These are phyloP conservation scores for Cacoxenus indagator DNA, from an alignment of 2,888 invertebrate genomes.

Conservation along the genomic window DNA sequence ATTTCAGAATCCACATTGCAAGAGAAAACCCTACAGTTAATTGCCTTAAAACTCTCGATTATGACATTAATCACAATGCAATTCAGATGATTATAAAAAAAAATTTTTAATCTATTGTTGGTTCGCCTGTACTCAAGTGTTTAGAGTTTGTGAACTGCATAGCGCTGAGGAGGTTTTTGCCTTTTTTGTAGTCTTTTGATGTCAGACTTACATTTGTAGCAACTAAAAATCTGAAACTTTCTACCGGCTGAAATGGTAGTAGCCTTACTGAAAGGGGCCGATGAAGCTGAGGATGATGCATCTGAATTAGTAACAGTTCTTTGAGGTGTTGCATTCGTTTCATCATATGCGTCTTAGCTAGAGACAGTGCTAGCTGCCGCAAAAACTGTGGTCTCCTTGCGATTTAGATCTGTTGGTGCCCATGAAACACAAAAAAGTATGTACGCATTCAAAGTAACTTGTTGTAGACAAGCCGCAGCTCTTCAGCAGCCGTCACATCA, in stretches of 20 bases:
- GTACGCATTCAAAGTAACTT: slow-evolving; percentile 12
- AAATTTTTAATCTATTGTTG: too few relatives aligned
- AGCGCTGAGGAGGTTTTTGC: too few relatives aligned
- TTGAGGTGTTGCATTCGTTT: slow-evolving; percentile 6
- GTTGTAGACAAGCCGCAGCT: too few relatives aligned
- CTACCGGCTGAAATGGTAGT: not conserved
- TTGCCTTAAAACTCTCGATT: too few relatives aligned
- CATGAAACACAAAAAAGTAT: slow-evolving; percentile 14
- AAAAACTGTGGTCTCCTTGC: slow-evolving; percentile 21
- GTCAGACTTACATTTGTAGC: not conserved
- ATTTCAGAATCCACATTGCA: too few relatives aligned
- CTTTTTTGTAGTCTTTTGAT: too few relatives aligned
- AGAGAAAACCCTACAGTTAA: too few relatives aligned
- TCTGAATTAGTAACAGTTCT: slow-evolving; percentile 1
- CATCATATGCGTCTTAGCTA: slow-evolving; percentile 2
- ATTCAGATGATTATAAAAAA: too few relatives aligned
- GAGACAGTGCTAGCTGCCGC: slow-evolving; percentile 11
- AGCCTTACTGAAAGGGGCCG: not conserved
- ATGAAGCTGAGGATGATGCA: not conserved
- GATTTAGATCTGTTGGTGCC: slow-evolving; percentile 14
- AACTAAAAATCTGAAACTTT: not conserved
- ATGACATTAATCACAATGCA: too few relatives aligned
- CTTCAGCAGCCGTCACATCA: too few relatives aligned
- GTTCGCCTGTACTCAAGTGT: too few relatives aligned
- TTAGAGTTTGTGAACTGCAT: too few relatives aligned